phyloP scores from a whole-genome alignment of 2,888 invertebrate genomes.

The Mythimna loreyi region DNA sequence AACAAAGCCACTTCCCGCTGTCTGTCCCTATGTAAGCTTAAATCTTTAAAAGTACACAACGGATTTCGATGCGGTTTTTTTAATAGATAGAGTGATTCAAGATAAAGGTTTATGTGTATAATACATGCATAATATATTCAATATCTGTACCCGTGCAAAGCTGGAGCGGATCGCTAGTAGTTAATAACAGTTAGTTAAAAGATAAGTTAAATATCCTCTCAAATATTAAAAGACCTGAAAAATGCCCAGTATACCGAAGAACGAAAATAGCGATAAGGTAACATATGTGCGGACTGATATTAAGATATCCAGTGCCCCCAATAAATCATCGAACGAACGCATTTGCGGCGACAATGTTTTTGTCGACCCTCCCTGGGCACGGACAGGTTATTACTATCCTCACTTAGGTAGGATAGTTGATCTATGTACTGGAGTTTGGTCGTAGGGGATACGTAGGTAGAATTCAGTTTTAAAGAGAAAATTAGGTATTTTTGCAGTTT shows the following conservation, averaged over 20 bases:
- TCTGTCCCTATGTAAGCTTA: too few relatives aligned
- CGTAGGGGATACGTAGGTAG: neutral
- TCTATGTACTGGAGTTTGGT: slow-evolving; percentile 12
- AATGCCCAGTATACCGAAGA: neutral
- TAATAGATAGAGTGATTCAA: too few relatives aligned
- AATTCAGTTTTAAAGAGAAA: neutral
- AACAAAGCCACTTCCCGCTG: too few relatives aligned
- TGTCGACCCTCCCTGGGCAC: slow-evolving; percentile 48
- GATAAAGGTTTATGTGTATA: too few relatives aligned
- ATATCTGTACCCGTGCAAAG: too few relatives aligned
- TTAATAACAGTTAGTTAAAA: too few relatives aligned
- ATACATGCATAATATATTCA: too few relatives aligned
- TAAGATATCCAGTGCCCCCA: slow-evolving; percentile 54
- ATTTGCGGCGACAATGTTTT: slow-evolving; percentile 61
- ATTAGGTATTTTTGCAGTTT: neutral
- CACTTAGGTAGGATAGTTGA: slow-evolving; percentile 17
- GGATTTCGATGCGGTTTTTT: too few relatives aligned
- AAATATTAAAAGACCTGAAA: slow-evolving; percentile 10
- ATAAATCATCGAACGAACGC: slow-evolving; percentile 57
- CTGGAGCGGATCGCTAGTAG: too few relatives aligned
- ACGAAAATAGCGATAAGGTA: slow-evolving; percentile 38
- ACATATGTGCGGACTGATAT: slow-evolving; percentile 52
- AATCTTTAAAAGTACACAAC: too few relatives aligned
- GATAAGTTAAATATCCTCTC: neutral
- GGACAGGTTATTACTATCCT: slow-evolving; percentile 45